Base-by-base conservation (phyloP, 1,140 invertebrate species). In the Ptiloglossa arizonensis region DNA sequence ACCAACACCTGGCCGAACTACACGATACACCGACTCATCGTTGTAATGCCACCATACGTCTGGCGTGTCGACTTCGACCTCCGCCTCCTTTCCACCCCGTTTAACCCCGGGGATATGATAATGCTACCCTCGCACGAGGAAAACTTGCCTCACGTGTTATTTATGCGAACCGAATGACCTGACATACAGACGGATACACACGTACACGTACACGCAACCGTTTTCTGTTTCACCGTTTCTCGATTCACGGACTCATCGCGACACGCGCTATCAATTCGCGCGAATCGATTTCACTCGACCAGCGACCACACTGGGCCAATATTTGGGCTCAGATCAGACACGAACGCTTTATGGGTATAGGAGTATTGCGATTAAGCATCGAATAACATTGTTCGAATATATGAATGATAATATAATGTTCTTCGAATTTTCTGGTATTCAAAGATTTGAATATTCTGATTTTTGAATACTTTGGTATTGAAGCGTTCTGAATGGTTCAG, bases 21-120 rank as follows among this genome's bases (percentile, higher is more conserved):
- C 46, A 46, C 80, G 62, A 38, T 52, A 62, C 79, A 81, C 70
- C 60, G 76, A 85, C 35, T 60, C 64, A 77, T 77, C 75, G 56
- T 71, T 27, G 24, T 77, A 77, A 77, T 77, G 75, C 75, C 57
- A 27, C 57, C 75, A 70, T 77, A 62, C 68, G 46, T 77, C 67
- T 77, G 38, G 24, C 57, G 13, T 52, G 56, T 76, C 66, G 29
- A 19, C 44, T 54, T 54, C 68, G 46, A 52, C 68, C 67, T 29
- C 15, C 68, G 24, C 32, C 24, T 11, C 11, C 46, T 56, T 32
- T 62, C 68, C 32, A 24, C 24, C 52, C 74, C 60, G 66, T 69
- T 78, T 66, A 71, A 81, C 79, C 79, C 79, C 54, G 32, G 79
- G 79, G 79, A 81, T 66, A 81, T 56, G 75, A 77, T 77, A 77